A percentile compares a stretch with the other conserved stretches of the same genome.
These are phyloP conservation scores for Catocala fraxini DNA, from an alignment of 2,888 invertebrate genomes.

Conservation along the genomic window DNA sequence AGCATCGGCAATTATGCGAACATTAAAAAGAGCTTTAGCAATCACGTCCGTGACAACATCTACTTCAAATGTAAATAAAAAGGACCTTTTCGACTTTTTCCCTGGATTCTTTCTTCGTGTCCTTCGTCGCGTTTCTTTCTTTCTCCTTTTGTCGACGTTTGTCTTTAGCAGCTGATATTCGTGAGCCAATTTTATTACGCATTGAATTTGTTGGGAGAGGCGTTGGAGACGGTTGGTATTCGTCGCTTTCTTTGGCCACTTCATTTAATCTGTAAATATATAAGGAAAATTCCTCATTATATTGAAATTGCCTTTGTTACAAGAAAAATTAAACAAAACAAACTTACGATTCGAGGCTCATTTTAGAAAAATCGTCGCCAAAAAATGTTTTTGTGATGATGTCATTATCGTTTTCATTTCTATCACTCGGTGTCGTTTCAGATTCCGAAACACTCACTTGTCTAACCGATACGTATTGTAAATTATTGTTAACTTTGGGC, in stretches of 20 bases:
- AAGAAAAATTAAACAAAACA: conserved; percentile 14
- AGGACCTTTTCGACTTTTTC: conserved; percentile 73
- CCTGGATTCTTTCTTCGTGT: conserved; percentile 61
- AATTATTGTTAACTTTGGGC: conserved; percentile 51
- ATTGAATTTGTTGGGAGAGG: conserved; percentile 64
- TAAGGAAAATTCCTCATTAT: conserved; percentile 33
- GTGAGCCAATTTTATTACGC: conserved; percentile 70
- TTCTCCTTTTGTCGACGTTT: conserved; percentile 60
- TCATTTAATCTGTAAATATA: conserved; percentile 67
- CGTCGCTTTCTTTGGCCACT: conserved; percentile 62
- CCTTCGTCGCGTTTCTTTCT: conserved; percentile 55
- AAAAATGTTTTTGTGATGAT: conserved; percentile 52
- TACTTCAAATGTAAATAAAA: conserved; percentile 55
- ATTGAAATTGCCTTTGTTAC: conserved; percentile 22
- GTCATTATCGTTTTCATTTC: conserved; percentile 51
- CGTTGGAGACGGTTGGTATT: conserved; percentile 52
- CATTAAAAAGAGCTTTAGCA: conserved; percentile 50
- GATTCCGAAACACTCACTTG: conserved; percentile 60
- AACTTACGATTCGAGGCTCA: conserved; percentile 80
- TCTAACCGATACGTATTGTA: conserved; percentile 55
- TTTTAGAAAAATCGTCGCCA: conserved; percentile 56
- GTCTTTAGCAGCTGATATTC: conserved; percentile 66
- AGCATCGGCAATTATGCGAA: conserved; percentile 42
- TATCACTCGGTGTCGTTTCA: conserved; percentile 52
- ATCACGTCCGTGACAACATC: conserved; percentile 35